Percentiles rank a stretch among this genome's conserved stretches.
Evolutionary conservation across 2,888 invertebrate genomes (phyloP).

Genomic region (Dione juno): DNA sequence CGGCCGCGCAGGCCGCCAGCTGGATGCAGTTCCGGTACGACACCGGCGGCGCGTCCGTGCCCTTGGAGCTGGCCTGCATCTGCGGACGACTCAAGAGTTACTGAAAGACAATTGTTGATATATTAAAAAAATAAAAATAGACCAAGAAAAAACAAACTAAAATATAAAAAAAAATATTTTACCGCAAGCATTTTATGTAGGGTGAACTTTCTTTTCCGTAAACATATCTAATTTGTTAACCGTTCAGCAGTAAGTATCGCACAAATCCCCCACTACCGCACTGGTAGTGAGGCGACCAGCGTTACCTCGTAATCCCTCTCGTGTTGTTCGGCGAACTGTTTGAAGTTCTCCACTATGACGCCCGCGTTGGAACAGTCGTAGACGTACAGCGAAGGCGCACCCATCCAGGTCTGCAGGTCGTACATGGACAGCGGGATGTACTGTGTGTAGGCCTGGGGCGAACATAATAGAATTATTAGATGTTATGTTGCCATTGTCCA

Average conservation of each 20-base stretch:
- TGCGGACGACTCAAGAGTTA: slow-evolving; percentile 21
- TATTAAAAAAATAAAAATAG: too few relatives aligned
- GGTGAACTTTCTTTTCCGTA: too few relatives aligned
- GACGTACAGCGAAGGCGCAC: slow-evolving; percentile 98
- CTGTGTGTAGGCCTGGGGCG: slow-evolving; percentile 94
- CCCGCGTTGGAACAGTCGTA: slow-evolving; percentile 99
- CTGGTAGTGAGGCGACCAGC: too few relatives aligned
- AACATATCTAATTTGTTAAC: too few relatives aligned
- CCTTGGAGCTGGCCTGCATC: slow-evolving; percentile 47
- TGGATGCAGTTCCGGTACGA: slow-evolving; percentile 96
- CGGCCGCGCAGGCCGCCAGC: slow-evolving; percentile 96
- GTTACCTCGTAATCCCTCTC: slow-evolving; percentile 86
- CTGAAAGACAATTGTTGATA: too few relatives aligned
- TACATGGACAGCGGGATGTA: slow-evolving; percentile 99
- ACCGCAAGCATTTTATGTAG: too few relatives aligned
- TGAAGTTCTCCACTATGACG: slow-evolving; percentile 95
- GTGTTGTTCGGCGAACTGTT: slow-evolving; percentile 95
- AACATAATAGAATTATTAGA: neutral
- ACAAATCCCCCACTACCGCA: too few relatives aligned
- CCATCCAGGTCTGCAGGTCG: slow-evolving; percentile 99
- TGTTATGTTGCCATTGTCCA: too few relatives aligned
- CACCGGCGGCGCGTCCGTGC: slow-evolving; percentile 58
- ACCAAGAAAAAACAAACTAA: too few relatives aligned
- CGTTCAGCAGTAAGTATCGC: too few relatives aligned
- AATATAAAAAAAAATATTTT: too few relatives aligned